Evolutionary conservation across 2,113 vertebrate species (phyloP), one percentile per base, ranked within the genome.

Genomic region (Elachura formosa): DNA sequence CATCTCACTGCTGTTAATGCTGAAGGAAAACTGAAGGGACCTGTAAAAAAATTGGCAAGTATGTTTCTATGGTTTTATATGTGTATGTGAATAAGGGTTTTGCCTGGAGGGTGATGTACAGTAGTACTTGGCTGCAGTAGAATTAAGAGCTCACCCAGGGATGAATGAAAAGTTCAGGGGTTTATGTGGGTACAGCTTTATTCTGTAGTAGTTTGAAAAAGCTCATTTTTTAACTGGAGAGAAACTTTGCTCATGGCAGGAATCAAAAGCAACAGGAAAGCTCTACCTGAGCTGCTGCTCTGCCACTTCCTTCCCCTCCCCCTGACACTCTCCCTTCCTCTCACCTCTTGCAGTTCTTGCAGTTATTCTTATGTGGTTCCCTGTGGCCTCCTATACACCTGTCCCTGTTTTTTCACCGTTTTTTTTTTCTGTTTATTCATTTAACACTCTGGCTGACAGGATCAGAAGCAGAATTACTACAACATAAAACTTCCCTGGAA

Each of bases 401-500:
- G 11, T 21, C 33, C 19, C 14, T 67, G 3, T 23, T 9, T 48
- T 67, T 67, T 23, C 6, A 13, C 45, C 54, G 1, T 24, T 34
- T 34, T 34, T 41, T 36, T 1, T 46, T 84, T 5, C 21, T 72
- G 2, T 51, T 41, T 43, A 12, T 76, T 64, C 1, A 7, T 75
- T 72, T 84, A 12, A 34, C 29, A 59, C n/a, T 54, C 25, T 33
- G n/a, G 33, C n/a, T 13, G 34, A 62, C 38, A 16, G 14, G 16
- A 22, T 26, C 10, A 21, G 52, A 49, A 63, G 19, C 52, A 51
- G 38, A 72, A 16, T 56, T 52, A 7, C 20, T 24, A 28, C 52
- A 54, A 18, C 0, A 0, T 33, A 19, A 5, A 21, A 0, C 16
- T 72, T 79, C 21, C 36, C 14, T 10, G 12, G 41, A 7, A 59